phyloP scores from a whole-genome alignment of 2,888 invertebrate genomes.

The Amiota minor region DNA sequence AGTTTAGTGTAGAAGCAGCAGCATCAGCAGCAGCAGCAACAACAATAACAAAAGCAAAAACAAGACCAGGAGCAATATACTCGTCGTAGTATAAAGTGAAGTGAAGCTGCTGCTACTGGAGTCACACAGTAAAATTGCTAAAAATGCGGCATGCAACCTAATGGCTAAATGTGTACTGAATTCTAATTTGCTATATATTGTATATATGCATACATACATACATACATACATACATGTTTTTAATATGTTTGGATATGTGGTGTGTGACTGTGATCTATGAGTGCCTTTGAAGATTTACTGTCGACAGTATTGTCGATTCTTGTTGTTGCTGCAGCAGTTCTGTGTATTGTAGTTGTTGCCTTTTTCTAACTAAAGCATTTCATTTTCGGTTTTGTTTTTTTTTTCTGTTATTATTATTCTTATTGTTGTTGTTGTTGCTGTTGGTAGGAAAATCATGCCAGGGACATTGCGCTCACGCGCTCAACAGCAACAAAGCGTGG shows the following conservation, averaged over 20 bases:
- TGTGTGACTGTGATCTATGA: slow-evolving; percentile 29
- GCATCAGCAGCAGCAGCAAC: slow-evolving; percentile 33
- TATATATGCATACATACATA: slow-evolving; percentile 40
- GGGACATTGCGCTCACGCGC: slow-evolving; percentile 49
- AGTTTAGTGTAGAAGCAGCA: slow-evolving; percentile 46
- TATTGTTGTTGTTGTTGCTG: not conserved
- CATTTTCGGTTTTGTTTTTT: not conserved
- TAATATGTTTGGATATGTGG: slow-evolving; percentile 1
- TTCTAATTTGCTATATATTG: slow-evolving; percentile 56
- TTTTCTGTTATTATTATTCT: not conserved
- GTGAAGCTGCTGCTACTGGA: slow-evolving; percentile 23
- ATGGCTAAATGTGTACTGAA: slow-evolving; percentile 65
- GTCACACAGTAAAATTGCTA: slow-evolving; percentile 15
- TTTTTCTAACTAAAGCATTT: too few species aligned
- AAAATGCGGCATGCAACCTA: slow-evolving; percentile 60
- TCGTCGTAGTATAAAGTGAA: too few species aligned
- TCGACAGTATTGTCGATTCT: slow-evolving; percentile 19
- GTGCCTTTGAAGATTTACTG: slow-evolving; percentile 24
- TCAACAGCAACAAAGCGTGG: slow-evolving; percentile 39
- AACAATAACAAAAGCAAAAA: not conserved
- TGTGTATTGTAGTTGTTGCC: too few species aligned
- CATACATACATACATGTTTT: slow-evolving; percentile 1
- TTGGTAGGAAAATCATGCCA: slow-evolving; percentile 58
- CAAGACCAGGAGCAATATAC: too few species aligned
- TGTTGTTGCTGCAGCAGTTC: not conserved